Evolutionary conservation across 2,888 invertebrate genomes (phyloP), one percentile per base, ranked within the genome.

Genomic region (Cenopis cana): DNA sequence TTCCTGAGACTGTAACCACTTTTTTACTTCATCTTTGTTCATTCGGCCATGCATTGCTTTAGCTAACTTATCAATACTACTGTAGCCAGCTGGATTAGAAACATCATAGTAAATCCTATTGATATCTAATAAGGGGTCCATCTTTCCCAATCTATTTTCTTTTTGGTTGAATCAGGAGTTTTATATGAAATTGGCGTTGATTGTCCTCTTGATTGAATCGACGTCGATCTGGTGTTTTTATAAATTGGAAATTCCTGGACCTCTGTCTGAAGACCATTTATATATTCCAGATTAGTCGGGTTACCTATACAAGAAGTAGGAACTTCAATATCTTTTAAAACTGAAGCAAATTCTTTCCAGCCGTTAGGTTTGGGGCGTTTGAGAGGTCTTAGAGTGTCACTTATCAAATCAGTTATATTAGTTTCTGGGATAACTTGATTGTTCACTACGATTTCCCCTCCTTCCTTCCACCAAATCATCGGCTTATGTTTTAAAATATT

Each of bases 331-430:
- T 38, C 38, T 11, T 38, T 10, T 38, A 38, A 38, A 38, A 38
- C 11, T 11, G 11, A 11, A 38, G 11, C 38, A 38, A 38, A 38
- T 11, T 38, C 38, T 38, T 38, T 11, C 38, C 38, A 38, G 38
- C 38, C 38, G 10, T 1, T 38, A 3, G 38, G 38, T 38, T 38
- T 38, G 10, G 38, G 11, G 11, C 38, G 38, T 38, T 38, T 38
- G 2, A 38, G 38, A 10, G 38, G 38, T 38, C 11, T 38, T 3
- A 38, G 76, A 24, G 24, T 24, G 4, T 24, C 24, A 24, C 75
- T 78, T 52, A 81, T 20, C 55, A 81, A 75, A 61, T 82, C 79
- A 12, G 78, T 41, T 72, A 81, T 80, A 76, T 81, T 79, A 61
- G 77, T 79, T 62, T 73, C 73, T 17, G 60, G 65, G 54, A 76